Evolutionary conservation across 2,888 invertebrate species (phyloP).

Genomic region (Serripes groenlandicus): DNA sequence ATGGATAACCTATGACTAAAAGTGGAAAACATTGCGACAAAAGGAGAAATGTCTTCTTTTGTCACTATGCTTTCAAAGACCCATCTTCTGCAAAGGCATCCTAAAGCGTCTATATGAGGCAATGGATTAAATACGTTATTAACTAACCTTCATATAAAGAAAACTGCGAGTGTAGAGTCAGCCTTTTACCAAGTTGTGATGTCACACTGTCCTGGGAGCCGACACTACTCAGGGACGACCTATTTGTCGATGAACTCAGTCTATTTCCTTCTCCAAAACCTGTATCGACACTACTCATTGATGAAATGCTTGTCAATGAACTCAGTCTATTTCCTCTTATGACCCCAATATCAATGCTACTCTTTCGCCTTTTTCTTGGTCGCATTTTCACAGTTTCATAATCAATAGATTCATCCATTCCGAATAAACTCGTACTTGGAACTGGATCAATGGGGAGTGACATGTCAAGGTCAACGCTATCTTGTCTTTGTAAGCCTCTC

Average conservation of each 20-base stretch:
- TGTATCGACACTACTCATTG: not conserved
- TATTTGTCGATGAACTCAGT: conserved; percentile 1
- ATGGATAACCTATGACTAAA: too few relatives aligned
- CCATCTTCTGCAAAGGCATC: too few relatives aligned
- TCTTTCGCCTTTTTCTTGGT: not conserved
- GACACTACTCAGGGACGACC: not conserved
- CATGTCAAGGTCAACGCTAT: not conserved
- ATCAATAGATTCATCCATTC: not conserved
- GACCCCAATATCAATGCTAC: not conserved
- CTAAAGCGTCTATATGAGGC: too few relatives aligned
- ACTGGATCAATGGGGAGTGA: not conserved
- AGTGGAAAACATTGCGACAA: too few relatives aligned
- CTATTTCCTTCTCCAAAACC: not conserved
- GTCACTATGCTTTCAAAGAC: too few relatives aligned
- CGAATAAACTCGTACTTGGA: not conserved
- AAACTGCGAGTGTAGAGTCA: conserved; percentile 4
- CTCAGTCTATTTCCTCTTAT: too few relatives aligned
- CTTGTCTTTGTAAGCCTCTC: not conserved
- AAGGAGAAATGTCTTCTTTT: too few relatives aligned
- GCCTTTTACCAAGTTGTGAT: conserved; percentile 11
- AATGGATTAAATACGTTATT: too few relatives aligned
- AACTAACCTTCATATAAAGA: conserved; percentile 14
- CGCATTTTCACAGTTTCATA: too few relatives aligned
- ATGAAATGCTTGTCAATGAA: too few relatives aligned
- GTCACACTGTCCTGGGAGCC: conserved; percentile 46